Evolutionary conservation across 2,888 invertebrate species (phyloP).

Genomic region (Sepioteuthis lessoniana): DNA sequence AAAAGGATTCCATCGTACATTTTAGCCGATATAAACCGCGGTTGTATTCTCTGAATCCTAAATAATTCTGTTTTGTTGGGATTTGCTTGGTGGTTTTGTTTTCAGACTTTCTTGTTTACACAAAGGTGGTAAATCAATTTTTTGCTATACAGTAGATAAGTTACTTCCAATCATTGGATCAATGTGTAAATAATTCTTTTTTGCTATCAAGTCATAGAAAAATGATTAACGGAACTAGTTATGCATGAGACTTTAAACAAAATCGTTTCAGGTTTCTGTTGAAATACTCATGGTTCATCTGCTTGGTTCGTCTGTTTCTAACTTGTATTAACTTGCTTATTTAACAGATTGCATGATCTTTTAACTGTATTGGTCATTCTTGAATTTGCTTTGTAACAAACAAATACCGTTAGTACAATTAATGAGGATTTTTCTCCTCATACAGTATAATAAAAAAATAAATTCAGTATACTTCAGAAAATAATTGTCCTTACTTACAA

Average conservation of each 20-base stretch:
- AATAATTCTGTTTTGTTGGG: neutral
- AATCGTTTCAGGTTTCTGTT: neutral
- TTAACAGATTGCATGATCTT: neutral
- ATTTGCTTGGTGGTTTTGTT: too few species aligned
- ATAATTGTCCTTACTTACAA: neutral
- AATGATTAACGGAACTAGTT: neutral
- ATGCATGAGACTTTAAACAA: neutral
- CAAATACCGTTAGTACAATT: neutral
- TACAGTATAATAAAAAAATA: too few species aligned
- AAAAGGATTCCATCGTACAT: constrained; percentile 2
- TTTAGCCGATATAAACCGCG: neutral
- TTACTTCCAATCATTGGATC: neutral
- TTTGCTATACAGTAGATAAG: neutral
- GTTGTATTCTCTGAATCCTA: neutral
- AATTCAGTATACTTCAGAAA: too few species aligned
- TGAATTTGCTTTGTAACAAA: neutral
- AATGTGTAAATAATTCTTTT: neutral
- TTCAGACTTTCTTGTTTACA: too few species aligned
- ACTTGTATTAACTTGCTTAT: neutral
- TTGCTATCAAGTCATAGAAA: neutral
- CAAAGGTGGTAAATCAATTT: neutral
- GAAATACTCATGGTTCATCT: neutral
- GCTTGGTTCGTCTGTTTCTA: neutral
- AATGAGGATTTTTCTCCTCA: neutral
- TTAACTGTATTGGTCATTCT: neutral